Base-by-base conservation (phyloP, 2,888 invertebrate genomes). In the Magallana nippona region DNA sequence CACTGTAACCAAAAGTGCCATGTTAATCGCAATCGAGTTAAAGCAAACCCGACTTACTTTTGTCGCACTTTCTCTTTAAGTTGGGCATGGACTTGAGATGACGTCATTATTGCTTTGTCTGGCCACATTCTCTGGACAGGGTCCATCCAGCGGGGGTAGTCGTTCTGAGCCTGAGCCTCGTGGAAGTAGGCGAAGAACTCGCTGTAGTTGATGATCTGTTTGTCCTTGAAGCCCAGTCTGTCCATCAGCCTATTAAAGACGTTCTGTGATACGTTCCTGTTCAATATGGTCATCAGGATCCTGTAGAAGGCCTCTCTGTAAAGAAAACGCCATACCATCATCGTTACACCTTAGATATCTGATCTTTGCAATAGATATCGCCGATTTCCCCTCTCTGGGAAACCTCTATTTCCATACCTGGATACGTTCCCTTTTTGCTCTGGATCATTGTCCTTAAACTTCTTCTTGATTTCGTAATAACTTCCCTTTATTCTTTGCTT, bases 401-500 rank as follows among this genome's bases (percentile, higher is more conserved):
- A 11, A 13, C 10, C 10, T n/a, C 15, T 78, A 11, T 44, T 13
- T 22, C 22, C 86, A 32, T 89, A 93, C 93, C 91, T 91, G 55
- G 92, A 90, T 13, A 94, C 93, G 82, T 93, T 94, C 71, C 94
- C 94, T 86, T 93, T 93, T 27, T 91, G 92, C 85, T 94, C 93
- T 8, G 94, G 94, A 83, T 94, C 94, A 82, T 93, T 94, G 86
- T 93, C 93, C 82, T 91, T 93, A 88, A 94, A 94, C 79, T 90
- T 89, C 86, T 93, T 94, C 86, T 92, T 89, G 77, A 94, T 88
- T 86, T 94, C 93, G 84, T 89, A 92, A 86, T 89, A 94, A 79
- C 90, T 91, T 62, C 88, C 90, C 79, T 90, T 91, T 81, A 93
- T 87, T 86, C 92, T 93, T 63, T 93, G 92, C 86, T 89, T 89